Evolutionary conservation across 2,888 invertebrate genomes (phyloP), one percentile per base, ranked within the genome.

Genomic region (Apodemia duryi): DNA sequence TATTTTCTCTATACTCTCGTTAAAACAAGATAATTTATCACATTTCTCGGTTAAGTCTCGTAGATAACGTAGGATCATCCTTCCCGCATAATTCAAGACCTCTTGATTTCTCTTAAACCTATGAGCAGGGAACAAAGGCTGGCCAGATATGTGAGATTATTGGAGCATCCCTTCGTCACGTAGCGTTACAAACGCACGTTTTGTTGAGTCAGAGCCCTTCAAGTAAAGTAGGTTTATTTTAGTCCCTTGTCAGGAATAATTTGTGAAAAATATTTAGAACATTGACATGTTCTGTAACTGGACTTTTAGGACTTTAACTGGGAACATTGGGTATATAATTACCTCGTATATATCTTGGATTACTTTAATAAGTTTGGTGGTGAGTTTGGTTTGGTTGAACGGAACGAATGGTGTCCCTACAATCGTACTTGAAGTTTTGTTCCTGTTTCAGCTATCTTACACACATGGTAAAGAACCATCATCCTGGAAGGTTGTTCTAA

Each of bases 121-220:
- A 61, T 62, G 51, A 65, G 46, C 61, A 64, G 65, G 41, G 65
- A 65, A 62, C 65, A 65, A 62, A 65, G 65, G 65, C 51, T 32
- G 64, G 49, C 49, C 49, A 61, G 65, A 65, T 65, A 66, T 70
- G 66, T 62, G 64, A 68, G 67, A 67, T 67, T 63, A 60, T 49
- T 60, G 51, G 57, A 65, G 65, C 51, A 67, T 66, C 67, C 66
- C 66, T 64, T 46, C 54, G 69, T 69, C 72, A 72, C 72, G 72
- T 72, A 64, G 63, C 46, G 63, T 49, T 64, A 57, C 67, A 63
- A 61, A 66, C 68, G 66, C 70, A 72, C 72, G 72, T 72, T 70
- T 67, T 63, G 71, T 64, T 68, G 66, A 71, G 66, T 70, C 70
- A 67, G 68, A 62, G 63, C 67, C 65, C 66, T 66, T 63, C 66